A percentile compares a stretch with the other conserved stretches of the same genome.
Conservation (phyloP, 2,113 vertebrate genomes). For the Addax nasomaculatus region DNA sequence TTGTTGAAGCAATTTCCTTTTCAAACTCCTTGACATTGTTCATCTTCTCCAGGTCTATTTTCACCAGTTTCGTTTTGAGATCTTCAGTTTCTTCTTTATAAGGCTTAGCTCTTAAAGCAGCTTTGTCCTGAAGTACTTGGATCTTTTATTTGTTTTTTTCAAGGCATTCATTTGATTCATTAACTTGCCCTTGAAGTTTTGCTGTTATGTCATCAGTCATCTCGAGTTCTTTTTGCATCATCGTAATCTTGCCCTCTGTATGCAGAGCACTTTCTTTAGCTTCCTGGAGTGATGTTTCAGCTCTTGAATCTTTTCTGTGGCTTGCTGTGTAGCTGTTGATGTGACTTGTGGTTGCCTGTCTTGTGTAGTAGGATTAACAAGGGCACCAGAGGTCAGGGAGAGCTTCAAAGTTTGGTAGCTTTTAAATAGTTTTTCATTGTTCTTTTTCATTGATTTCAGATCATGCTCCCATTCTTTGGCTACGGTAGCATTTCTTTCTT, state of each 20-base stretch:
- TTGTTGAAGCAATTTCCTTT: constrained; percentile 79
- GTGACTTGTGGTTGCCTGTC: constrained; percentile 49
- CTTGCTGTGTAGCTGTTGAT: constrained; percentile 60
- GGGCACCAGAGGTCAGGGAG: neutral
- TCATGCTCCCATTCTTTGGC: constrained; percentile 62
- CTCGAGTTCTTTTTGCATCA: constrained; percentile 73
- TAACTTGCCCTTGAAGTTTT: constrained; percentile 74
- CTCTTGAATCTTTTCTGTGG: constrained; percentile 73
- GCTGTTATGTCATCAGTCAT: constrained; percentile 69
- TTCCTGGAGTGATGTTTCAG: constrained; percentile 75
- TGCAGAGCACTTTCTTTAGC: constrained; percentile 62
- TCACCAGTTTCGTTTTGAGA: constrained; percentile 83
- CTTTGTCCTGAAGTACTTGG: constrained; percentile 75
- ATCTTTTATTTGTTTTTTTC: constrained; percentile 67
- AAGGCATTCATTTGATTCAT: constrained; percentile 79
- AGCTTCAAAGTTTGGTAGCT: constrained; percentile 28
- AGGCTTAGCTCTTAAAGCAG: constrained; percentile 77
- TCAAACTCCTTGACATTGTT: constrained; percentile 80
- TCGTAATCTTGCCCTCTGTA: constrained; percentile 77
- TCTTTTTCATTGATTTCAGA: constrained; percentile 59
- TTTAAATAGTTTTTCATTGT: constrained; percentile 61
- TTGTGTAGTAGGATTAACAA: constrained; percentile 43
- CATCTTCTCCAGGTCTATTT: constrained; percentile 84
- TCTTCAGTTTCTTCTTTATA: constrained; percentile 84
- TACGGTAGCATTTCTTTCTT: constrained; percentile 42